Evolutionary conservation across 1,140 invertebrate species (phyloP).

Genomic region (Glossosoma conforme): DNA sequence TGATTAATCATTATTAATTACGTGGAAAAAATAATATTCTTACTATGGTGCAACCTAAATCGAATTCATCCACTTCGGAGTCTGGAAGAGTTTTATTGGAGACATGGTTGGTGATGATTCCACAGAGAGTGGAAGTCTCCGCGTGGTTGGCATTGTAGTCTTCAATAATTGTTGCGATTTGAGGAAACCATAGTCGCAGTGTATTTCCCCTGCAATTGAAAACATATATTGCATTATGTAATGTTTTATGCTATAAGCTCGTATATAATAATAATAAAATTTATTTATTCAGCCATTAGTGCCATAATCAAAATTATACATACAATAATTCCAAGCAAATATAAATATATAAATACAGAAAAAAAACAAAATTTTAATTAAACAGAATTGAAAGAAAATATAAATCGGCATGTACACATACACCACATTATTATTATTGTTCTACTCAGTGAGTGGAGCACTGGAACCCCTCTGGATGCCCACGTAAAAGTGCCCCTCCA

Average conservation of each 20-base stretch:
- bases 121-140: constrained; percentile 20
- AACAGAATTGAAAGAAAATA: too few relatives aligned
- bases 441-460: too few relatives aligned
- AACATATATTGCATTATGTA: constrained; percentile 1
- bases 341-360: too few relatives aligned
- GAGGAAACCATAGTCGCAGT: constrained; percentile 56
- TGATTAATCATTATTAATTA: not conserved
- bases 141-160: constrained; percentile 29
- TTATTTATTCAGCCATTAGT: not conserved
- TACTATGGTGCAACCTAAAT: constrained; percentile 20
- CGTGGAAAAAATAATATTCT: constrained; percentile 1
- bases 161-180: constrained; percentile 54
- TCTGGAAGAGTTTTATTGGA: constrained; percentile 20
- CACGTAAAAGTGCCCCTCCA: too few relatives aligned
- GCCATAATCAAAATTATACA: too few relatives aligned
- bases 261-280: not conserved
- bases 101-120: constrained; percentile 21
- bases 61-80: constrained; percentile 1
- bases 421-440: too few relatives aligned
- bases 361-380: too few relatives aligned
- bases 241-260: not conserved
- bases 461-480: too few relatives aligned
- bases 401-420: too few relatives aligned
- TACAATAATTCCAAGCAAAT: too few relatives aligned
- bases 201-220: constrained; percentile 43